phyloP scores from a whole-genome alignment of 1,140 invertebrate species.

The Lerema accius region DNA sequence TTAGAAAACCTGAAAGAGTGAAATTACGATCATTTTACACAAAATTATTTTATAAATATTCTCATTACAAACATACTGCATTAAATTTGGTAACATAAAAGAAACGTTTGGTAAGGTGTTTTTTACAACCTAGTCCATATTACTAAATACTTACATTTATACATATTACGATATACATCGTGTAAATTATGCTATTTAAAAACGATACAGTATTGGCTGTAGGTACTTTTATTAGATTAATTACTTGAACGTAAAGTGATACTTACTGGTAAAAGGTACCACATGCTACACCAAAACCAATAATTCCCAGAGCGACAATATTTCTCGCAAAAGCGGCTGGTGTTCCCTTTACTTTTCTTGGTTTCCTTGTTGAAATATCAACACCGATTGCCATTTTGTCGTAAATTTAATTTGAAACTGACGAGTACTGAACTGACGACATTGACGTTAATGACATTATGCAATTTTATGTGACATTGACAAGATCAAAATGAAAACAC shows the following conservation, averaged over 20 bases:
- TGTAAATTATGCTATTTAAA: no score
- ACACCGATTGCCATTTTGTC: constrained; percentile 73
- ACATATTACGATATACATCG: no score
- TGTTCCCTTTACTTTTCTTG: constrained; percentile 80
- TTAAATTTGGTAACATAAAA: not conserved
- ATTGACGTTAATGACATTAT: no score
- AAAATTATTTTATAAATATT: constrained; percentile 4
- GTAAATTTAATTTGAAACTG: constrained; percentile 27
- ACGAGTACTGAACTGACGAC: not conserved
- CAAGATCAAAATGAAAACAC: no score
- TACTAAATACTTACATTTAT: constrained; percentile 16
- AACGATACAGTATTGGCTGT: no score
- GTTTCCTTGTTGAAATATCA: constrained; percentile 79
- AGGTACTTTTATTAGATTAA: no score
- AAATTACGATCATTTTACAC: no score
- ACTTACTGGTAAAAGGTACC: constrained; percentile 68
- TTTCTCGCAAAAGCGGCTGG: constrained; percentile 75
- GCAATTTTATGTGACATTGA: no score
- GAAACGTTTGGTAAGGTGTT: not conserved
- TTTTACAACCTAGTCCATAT: no score
- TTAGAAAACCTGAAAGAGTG: constrained; percentile 55
- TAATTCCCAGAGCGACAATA: constrained; percentile 60
- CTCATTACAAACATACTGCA: no score
- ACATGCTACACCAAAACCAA: constrained; percentile 55
- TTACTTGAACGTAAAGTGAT: no score